phyloP scores from a whole-genome alignment of 2,113 vertebrate species.

The Heliornis fulica region DNA sequence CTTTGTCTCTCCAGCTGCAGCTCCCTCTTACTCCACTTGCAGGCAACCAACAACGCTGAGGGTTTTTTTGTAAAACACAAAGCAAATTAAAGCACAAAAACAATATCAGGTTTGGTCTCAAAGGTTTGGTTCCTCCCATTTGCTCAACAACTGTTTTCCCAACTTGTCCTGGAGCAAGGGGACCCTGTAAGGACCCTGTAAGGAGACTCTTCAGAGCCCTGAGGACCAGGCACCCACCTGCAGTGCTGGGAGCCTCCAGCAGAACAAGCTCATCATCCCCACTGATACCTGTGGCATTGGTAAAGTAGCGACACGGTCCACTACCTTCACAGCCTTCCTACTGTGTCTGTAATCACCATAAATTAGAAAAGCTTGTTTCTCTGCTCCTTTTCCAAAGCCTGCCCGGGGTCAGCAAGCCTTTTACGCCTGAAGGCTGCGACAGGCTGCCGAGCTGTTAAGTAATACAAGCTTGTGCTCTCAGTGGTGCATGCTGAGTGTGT shows the following conservation, averaged over 20 bases:
- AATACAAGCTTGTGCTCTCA: background rate
- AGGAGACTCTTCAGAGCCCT: background rate
- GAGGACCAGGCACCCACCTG: background rate
- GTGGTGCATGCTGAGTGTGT: accelerated
- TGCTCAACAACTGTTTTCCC: background rate
- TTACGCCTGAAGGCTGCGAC: background rate
- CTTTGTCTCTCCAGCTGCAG: background rate
- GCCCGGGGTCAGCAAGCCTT: background rate
- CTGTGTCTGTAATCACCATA: background rate
- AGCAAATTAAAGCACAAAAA: background rate
- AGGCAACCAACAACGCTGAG: accelerated
- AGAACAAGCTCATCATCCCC: background rate
- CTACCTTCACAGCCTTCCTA: background rate
- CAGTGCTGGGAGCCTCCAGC: background rate
- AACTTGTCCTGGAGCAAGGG: background rate
- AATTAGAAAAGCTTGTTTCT: background rate
- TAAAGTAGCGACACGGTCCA: background rate
- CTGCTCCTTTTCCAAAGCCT: background rate
- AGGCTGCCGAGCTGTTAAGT: background rate
- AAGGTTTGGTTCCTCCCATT: background rate
- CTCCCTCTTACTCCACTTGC: background rate
- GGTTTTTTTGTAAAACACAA: background rate
- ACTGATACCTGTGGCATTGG: accelerated
- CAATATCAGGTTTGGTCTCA: background rate
- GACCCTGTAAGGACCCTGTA: background rate